Evolutionary conservation across 92 coral and sea anemone species (phyloP), one percentile per base, ranked within the genome.

Genomic region (Parazoanthus darwini): DNA sequence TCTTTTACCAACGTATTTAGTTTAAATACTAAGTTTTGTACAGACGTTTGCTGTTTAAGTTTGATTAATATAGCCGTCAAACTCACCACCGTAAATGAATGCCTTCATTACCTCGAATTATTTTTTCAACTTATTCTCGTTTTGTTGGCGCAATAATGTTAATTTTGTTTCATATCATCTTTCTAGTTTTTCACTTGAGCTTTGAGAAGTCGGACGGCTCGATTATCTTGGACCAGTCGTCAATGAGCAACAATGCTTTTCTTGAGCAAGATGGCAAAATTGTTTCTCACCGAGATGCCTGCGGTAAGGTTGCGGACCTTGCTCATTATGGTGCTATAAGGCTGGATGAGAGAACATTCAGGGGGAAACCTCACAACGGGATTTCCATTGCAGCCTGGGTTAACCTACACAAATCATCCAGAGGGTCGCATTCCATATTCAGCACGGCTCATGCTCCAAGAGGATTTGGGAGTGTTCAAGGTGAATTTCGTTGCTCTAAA

Each of bases 221-320:
- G 25, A 94, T 97, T 4, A 77, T 97, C 22, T 75, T 91, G 66
- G 99, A 97, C 92, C 94, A 89, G 74, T 97, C 99, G 0, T 91
- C 89, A 44, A 92, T 88, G 82, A 95, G 97, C n/a, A 97, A 97
- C 88, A 97, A 97, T 85, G 99, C 98, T 54, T 97, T 92, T 63
- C 90, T 97, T 70, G 95, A 92, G 79, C 91, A 93, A 81, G 99
- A 95, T 37, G 94, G 94, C 14, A 89, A 80, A 70, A 88, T 97
- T 68, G 88, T 91, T 39, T 91, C 94, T 0, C 93, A 91, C 77
- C 92, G 79, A 59, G 98, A 94, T 48, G 88, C 91, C 36, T 97
- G 99, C 86, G 98, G 99, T 16, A 94, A 90, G 78, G 92, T 92
- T 58, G 97, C 91, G 0, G 98, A 91, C 44, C 98, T 97, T 5